A percentile compares a stretch with the other conserved stretches of the same genome.
phyloP scores from a whole-genome alignment of 2,797 vertebrate genomes.

The Anniella stebbinsi region DNA sequence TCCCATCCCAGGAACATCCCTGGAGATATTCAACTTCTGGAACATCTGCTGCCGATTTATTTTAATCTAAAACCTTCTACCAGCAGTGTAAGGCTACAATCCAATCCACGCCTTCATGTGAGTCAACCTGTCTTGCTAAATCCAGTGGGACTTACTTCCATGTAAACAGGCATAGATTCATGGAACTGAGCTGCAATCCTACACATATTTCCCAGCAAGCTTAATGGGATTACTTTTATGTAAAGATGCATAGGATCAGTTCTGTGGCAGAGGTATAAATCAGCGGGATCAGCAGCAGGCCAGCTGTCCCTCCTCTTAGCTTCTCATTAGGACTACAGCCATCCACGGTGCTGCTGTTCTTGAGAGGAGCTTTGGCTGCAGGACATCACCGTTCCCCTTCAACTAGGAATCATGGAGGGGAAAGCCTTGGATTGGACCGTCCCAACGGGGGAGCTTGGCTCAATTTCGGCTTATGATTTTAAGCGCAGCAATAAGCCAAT shows the following conservation, averaged over 20 bases:
- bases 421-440: background rate
- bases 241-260: background rate
- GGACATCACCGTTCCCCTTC: background rate
- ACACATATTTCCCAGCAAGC: background rate
- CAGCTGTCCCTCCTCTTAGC: background rate
- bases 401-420: background rate
- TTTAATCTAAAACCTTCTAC: background rate
- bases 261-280: background rate
- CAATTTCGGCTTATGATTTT: background rate
- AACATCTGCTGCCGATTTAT: background rate
- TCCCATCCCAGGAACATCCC: background rate
- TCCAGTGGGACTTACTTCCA: background rate
- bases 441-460: background rate
- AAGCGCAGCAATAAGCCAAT: background rate
- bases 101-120: background rate
- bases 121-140: too few species aligned
- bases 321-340: too few species aligned
- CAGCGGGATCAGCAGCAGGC: background rate
- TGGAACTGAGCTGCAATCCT: background rate
- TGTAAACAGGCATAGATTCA: background rate
- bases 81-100: too few species aligned
- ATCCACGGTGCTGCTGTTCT: background rate
- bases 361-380: background rate
- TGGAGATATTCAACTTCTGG: background rate
- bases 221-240: background rate